Base-by-base conservation (phyloP, 2,113 vertebrate genomes). In the Halichoerus grypus region DNA sequence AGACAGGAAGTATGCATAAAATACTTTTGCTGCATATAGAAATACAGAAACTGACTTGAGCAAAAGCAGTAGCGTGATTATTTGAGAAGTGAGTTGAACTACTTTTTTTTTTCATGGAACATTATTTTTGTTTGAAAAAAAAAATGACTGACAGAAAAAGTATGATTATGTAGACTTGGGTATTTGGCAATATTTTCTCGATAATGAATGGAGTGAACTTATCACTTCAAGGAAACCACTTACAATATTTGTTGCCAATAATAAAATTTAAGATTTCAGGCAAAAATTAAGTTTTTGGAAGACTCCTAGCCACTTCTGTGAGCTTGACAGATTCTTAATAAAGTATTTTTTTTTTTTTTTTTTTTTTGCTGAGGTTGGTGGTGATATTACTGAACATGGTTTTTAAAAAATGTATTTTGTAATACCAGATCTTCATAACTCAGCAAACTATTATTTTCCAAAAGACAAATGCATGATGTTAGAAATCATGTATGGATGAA, bases 111-210 rank as follows among this genome's bases (percentile, higher is more conserved):
- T 80, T 24, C 8, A 63, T 49, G 42, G 16, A 51, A 85, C 21
- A 57, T 26, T 26, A 71, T 81, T 92, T 94, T 93, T 74, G 89
- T 89, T 94, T 93, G 63, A 86, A 93, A 86, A 21, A 21, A 39
- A 85, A 77, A 74, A 28, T 3, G 1, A 74, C 18, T 87, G 74
- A 96, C 14, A 76, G 69, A 88, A 69, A 82, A 81, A 57, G 42
- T 93, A 10, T 19, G 63, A 84, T 94, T 77, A 82, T 87, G 16
- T 63, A 87, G 21, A 76, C 2, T n/a, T 71, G 28, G 18, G 31
- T 65, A 82, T 96, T 82, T 92, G 72, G 74, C 39, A 80, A 74
- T 97, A 84, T 97, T 94, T 97, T 92, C 42, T 94, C 87, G 53
- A 88, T 82, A 82, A 94, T 88, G 18, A 95, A 87, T 63, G 15